Evolutionary conservation across 2,888 invertebrate genomes (phyloP).

Genomic region (Volucella bombylans): DNA sequence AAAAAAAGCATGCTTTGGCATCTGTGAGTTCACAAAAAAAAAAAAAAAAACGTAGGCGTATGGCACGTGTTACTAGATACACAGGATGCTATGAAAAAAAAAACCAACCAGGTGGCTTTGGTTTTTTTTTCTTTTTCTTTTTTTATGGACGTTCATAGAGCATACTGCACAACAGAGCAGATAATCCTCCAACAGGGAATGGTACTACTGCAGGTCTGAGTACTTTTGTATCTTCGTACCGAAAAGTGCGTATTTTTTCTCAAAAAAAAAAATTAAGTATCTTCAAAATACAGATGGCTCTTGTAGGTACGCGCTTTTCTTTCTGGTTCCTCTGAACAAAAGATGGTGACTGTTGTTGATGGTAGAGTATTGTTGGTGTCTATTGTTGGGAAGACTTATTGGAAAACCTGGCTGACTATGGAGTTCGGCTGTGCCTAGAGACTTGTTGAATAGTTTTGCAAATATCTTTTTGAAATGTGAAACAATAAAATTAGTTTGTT

Average conservation of each 20-base stretch:
- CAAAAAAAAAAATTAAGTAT: slow-evolving; percentile 1
- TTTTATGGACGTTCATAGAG: slow-evolving; percentile 42
- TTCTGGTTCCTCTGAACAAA: slow-evolving; percentile 1
- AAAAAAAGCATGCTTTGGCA: slow-evolving; percentile 35
- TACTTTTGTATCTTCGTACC: background rate
- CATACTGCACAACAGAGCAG: slow-evolving; percentile 66
- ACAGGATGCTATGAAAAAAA: slow-evolving; percentile 71
- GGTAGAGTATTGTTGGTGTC: slow-evolving; percentile 40
- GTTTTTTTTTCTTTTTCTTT: slow-evolving; percentile 38
- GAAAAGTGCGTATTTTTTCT: slow-evolving; percentile 24
- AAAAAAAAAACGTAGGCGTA: slow-evolving; percentile 56
- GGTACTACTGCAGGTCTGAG: slow-evolving; percentile 45
- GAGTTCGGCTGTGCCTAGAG: slow-evolving; percentile 58
- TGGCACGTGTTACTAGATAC: slow-evolving; percentile 64
- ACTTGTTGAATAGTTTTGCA: slow-evolving; percentile 64
- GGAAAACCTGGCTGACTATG: slow-evolving; percentile 30
- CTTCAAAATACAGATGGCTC: slow-evolving; percentile 54
- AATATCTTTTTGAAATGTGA: background rate
- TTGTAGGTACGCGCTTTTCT: slow-evolving; percentile 48
- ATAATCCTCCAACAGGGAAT: slow-evolving; percentile 43
- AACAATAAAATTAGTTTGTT: no score
- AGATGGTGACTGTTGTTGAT: slow-evolving; percentile 28
- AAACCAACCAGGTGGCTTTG: slow-evolving; percentile 60
- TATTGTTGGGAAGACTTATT: slow-evolving; percentile 43
- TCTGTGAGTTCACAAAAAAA: slow-evolving; percentile 44